phyloP scores from a whole-genome alignment of 2,113 vertebrate species.

The Grus americana region DNA sequence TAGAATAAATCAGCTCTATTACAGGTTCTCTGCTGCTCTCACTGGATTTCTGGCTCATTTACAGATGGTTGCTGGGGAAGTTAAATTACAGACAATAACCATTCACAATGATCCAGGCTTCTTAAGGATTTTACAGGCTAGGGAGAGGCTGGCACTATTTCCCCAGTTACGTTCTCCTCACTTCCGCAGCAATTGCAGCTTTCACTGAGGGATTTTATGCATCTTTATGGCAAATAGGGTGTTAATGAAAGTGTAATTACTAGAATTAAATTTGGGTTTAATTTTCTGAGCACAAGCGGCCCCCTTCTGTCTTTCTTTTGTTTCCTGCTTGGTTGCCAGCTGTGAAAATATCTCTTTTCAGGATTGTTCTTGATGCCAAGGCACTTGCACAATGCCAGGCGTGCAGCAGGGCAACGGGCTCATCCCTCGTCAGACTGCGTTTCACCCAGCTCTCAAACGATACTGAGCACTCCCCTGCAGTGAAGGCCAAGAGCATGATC shows the following conservation, averaged over 20 bases:
- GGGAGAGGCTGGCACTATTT: not conserved
- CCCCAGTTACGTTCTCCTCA: not conserved
- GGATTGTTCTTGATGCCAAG: not conserved
- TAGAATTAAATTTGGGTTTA: conserved; percentile 25
- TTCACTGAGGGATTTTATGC: not conserved
- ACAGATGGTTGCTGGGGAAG: not conserved
- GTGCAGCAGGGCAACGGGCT: not conserved
- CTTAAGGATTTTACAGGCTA: not conserved
- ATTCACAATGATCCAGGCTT: not conserved
- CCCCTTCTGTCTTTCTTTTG: conserved; percentile 32
- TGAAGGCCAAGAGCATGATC: not conserved
- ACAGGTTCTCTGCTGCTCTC: not conserved
- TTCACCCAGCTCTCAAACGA: not conserved
- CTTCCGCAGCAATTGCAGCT: not conserved
- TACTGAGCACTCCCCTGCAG: not conserved
- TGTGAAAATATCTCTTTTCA: conserved; percentile 16
- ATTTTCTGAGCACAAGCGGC: conserved; percentile 18
- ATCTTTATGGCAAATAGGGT: conserved; percentile 3
- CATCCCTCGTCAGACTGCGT: not conserved
- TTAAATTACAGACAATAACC: not conserved
- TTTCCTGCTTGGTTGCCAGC: conserved; percentile 7
- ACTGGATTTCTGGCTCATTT: not conserved
- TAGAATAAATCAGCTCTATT: conserved; percentile 12
- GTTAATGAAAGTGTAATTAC: conserved; percentile 31
- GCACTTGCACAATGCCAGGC: not conserved